Evolutionary conservation across 2,888 invertebrate genomes (phyloP), one percentile per base, ranked within the genome.

Genomic region (Atherix ibis): DNA sequence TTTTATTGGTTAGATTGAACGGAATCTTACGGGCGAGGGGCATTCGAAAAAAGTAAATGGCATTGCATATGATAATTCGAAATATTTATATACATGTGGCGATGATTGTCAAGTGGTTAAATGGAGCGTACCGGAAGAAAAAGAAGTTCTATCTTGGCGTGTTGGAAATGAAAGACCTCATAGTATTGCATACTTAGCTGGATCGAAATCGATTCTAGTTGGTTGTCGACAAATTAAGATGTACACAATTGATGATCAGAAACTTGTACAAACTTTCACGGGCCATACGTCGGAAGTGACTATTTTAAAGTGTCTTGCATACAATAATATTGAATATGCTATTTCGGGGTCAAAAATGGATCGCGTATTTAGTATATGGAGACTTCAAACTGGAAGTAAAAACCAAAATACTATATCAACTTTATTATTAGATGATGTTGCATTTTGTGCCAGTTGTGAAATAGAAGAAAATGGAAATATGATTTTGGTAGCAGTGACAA

Each of bases 351-450:
- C 62, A 2, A 50, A 48, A 35, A 55, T 53, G 49, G 62, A 62
- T 39, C 48, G 60, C 0, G 51, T 56, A 3, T 51, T 62, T 27
- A 56, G 56, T 27, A 31, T 62, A 18, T 62, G 62, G 62, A 55
- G 52, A 40, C 16, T 15, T 4, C 13, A 27, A n/a, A 29, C 24
- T 29, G 24, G 29, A 10, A 32, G n/a, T 13, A 51, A 48, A 3
- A 53, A 48, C 36, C 68, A 65, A 43, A 56, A 62, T 32, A 57
- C 68, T 1, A 63, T 51, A 47, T 75, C 65, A 51, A 73, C 68
- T 50, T 72, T 71, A 39, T 65, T 76, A 1, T 65, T 80, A 55
- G 81, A 81, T 49, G 81, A 83, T 46, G 69, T 76, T 14, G 73
- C 76, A 1, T 46, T 61, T 31, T 62, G 61, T 35, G 44, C 73